Base-by-base conservation (phyloP, 2,888 invertebrate species). In the Brachypterus glaber region DNA sequence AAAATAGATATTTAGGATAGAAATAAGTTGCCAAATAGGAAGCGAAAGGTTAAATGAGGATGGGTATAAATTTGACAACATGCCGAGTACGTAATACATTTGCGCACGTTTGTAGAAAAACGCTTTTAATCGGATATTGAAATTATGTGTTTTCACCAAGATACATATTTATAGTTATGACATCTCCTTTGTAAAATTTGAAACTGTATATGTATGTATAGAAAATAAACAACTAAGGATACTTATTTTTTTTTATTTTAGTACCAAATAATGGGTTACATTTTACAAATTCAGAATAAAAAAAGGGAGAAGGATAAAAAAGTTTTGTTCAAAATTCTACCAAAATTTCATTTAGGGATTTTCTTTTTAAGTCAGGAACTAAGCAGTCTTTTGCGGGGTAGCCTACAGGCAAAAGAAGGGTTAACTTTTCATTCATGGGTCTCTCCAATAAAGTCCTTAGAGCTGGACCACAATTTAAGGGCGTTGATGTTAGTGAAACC, bases 381-480 rank as follows among this genome's bases (percentile, higher is more conserved):
- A 74, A 75, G 41, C 87, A 80, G 31, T 81, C 74, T n/a, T 73
- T 60, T 2, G 82, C 73, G 0, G 92, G 86, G 66, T 83, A 86
- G 0, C 93, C 93, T 0, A 93, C 79, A 0, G 93, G 91, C 9
- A 93, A 66, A 3, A 93, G 71, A 1, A 91, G 71, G 4, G 82
- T 72, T 15, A 92, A 67, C 48, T 90, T 85, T 61, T 93, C 93
- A 53, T 82, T 80, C 0, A 59, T 51, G 0, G 92, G 92, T 34
- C 93, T 72, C n/a, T 72, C 69, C 1, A 93, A 72, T 4, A 93
- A 70, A 13, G 67, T 64, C 8, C 87, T 70, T 14, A 93, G 69
- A 0, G 84, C 79, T 2, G 87, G 79, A 7, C 89, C 90, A 64
- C 91, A 90, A 63, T 93, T 93, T 31, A 93, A 66, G 0, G 93